Conservation (phyloP, 2,888 invertebrate species). For the Cerceris ruficornis region DNA sequence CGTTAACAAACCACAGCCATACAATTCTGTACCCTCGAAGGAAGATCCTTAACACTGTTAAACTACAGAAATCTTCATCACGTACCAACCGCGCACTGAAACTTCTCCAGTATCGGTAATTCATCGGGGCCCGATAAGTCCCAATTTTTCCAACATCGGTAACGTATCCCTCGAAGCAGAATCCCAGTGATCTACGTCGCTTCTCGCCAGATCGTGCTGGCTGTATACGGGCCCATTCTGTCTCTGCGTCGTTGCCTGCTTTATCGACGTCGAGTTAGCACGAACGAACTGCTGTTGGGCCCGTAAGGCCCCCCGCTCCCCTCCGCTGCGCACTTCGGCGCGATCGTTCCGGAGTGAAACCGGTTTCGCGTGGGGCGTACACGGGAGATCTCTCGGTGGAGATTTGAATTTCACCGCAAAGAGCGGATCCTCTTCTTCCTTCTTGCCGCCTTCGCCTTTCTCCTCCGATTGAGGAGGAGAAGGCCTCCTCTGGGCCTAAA, state of each 20-base stretch:
- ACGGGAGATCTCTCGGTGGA: conserved; percentile 58
- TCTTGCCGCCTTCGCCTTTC: conserved; percentile 52
- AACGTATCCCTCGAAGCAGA: conserved; percentile 26
- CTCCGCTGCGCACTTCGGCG: neutral
- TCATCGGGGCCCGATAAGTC: neutral
- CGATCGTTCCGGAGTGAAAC: conserved; percentile 45
- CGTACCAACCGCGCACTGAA: neutral
- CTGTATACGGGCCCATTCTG: conserved; percentile 34
- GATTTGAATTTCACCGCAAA: conserved; percentile 72
- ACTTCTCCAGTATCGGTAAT: conserved; percentile 49
- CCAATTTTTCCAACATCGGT: conserved; percentile 40
- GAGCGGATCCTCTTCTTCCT: conserved; percentile 69
- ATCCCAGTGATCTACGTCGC: conserved; percentile 8
- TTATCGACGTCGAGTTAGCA: conserved; percentile 67
- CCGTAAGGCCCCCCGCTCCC: conserved; percentile 31
- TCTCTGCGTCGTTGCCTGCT: conserved; percentile 34
- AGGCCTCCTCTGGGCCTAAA: conserved; percentile 39
- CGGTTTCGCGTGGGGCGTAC: conserved; percentile 60
- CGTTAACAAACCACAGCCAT: too few species aligned
- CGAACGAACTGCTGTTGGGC: conserved; percentile 27
- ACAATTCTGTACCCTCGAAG: too few species aligned
- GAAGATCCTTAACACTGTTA: too few species aligned
- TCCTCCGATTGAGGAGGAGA: conserved; percentile 26
- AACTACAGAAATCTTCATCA: neutral
- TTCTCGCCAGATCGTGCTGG: conserved; percentile 60